Evolutionary conservation across 2,888 invertebrate species (phyloP).

Genomic region (Sicus ferrugineus): DNA sequence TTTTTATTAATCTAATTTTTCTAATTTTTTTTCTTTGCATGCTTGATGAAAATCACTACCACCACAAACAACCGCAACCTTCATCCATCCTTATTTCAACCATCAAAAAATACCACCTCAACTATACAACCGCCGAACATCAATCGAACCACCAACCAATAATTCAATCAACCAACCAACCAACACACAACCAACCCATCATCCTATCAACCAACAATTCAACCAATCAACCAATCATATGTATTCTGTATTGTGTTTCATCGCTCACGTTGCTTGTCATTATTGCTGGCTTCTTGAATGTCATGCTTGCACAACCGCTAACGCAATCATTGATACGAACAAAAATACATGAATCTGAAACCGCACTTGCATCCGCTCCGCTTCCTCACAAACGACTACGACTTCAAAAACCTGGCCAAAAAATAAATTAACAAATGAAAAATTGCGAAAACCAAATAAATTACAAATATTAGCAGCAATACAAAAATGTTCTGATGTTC

Average conservation of each 20-base stretch:
- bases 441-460: too few relatives aligned
- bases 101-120: slow-evolving; percentile 3
- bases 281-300: slow-evolving; percentile 1
- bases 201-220: slow-evolving; percentile 9
- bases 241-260: slow-evolving; percentile 1
- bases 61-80: not conserved
- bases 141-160: not conserved
- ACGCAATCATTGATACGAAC: slow-evolving; percentile 7
- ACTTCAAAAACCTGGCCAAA: not conserved
- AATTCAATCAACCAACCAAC: slow-evolving; percentile 22
- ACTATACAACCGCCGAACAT: not conserved
- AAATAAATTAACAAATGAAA: not conserved
- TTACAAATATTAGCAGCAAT: too few relatives aligned
- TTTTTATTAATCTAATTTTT: too few relatives aligned
- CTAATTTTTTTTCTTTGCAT: too few relatives aligned
- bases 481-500: slow-evolving; percentile 54
- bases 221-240: not conserved
- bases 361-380: not conserved
- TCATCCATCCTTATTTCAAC: not conserved
- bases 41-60: too few relatives aligned
- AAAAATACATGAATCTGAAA: slow-evolving; percentile 15
- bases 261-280: slow-evolving; percentile 4
- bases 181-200: slow-evolving; percentile 20
- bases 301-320: not conserved
- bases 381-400: not conserved